Base-by-base conservation (phyloP, 2,113 vertebrate genomes). In the Ovis canadensis region DNA sequence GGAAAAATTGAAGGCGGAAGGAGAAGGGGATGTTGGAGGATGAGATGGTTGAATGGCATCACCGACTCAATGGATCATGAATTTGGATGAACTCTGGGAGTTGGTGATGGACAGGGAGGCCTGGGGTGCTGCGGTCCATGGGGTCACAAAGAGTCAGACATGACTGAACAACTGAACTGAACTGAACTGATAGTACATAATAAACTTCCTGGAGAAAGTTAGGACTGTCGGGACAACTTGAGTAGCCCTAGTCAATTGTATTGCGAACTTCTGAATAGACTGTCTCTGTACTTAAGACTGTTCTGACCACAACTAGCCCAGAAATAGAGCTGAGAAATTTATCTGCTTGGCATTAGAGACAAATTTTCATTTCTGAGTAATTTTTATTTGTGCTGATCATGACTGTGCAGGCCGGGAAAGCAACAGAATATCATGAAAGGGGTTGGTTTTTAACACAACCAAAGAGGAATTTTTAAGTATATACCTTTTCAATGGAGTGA, bases 21-120 rank as follows among this genome's bases (percentile, higher is more conserved):
- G 17, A 36, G n/a, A 71, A 36, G n/a, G 19, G 19, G n/a, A 12
- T 0, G 1, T 6, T 1, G 0, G 67, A 71, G 67, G 19, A 40
- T 71, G 67, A 40, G n/a, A 40, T 36, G n/a, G 19, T 71, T 71
- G n/a, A 9, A 71, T 71, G 19, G 67, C 67, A 23, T 36, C 67
- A 40, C n/a, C 1, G 2, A 71, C n/a, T 71, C 67, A 71, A 3
- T 23, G 19, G n/a, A 36, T 64, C 19, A 71, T 23, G 8, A 71
- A n/a, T 40, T 36, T 11, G 19, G 9, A 21, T 40, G 10, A 36
- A 71, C n/a, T 40, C n/a, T n/a, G 33, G 17, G n/a, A 36, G 10
- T 36, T 71, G 9, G n/a, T 36, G n/a, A 71, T 5, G 8, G 19
- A 21, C n/a, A 71, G n/a, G n/a, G n/a, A 71, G 64, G 64, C 19